Base-by-base conservation (phyloP, 1,140 invertebrate genomes). In the Maconellicoccus hirsutus region DNA sequence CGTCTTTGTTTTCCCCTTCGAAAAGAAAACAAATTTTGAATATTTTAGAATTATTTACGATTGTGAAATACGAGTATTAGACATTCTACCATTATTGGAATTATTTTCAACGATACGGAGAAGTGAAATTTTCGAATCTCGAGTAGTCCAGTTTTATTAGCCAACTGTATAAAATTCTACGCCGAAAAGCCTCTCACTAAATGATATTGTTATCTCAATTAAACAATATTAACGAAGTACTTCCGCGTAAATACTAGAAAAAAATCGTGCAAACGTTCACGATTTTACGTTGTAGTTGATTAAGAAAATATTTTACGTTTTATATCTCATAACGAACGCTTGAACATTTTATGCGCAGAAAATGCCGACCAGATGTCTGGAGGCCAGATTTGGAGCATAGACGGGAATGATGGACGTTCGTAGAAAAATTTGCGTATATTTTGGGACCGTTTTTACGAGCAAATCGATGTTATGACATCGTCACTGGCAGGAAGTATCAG, bases 391-490 rank as follows among this genome's bases (percentile, higher is more conserved):
- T 2, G 16, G 16, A 33, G 3, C 29, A 33, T 33, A 12, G 12
- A 12, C 29, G 4, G 29, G 29, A 33, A 12, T 12, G 4, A 52
- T 52, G 42, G 42, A 52, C 42, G 4, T 52, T 52, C 6, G 42
- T 52, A 14, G 12, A 52, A 52, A 1, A 19, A 16, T 12, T 19
- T 3, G 61, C 25, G 6, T 23, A 16, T 19, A 66, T 66, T 23
- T 22, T 66, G 61, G 10, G 10, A 4, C 61, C 16, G 25, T 19
- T 4, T 23, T 66, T 4, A 19, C 61, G 19, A 25, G 4, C 22
- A 66, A 66, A 19, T 25, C 25, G 61, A 25, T 66, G 61, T 66
- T 66, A 66, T 66, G 61, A 66, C 61, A 66, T 66, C 61, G 19
- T 52, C 42, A 52, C 21, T 66, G 22, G 61, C 14, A 66, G 61